These are phyloP conservation scores for Sanderia malayensis DNA, from an alignment of 30 jellyfish, hydroid and myxozoan species.

Conservation along the genomic window DNA sequence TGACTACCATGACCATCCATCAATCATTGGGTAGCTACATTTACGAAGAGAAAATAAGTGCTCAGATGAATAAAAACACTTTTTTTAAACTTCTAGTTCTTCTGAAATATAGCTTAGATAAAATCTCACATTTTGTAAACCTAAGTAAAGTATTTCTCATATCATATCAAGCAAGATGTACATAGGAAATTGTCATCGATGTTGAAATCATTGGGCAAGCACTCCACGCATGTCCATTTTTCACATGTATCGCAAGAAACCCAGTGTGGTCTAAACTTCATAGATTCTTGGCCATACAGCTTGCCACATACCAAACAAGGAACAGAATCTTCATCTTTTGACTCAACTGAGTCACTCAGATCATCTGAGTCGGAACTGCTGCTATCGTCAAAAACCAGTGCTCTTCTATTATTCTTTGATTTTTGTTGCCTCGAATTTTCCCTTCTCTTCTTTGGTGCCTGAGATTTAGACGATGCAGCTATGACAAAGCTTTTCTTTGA, in stretches of 20 bases:
- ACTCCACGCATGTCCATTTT: constrained; percentile 30
- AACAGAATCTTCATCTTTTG: constrained; percentile 32
- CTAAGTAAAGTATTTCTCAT: too few relatives aligned
- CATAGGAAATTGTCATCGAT: constrained; percentile 25
- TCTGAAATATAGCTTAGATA: too few relatives aligned
- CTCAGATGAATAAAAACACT: too few relatives aligned
- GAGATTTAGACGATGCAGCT: constrained; percentile 12
- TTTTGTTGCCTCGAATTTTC: constrained; percentile 22
- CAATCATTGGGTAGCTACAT: too few relatives aligned
- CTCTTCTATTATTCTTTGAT: not conserved
- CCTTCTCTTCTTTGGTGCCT: too few relatives aligned
- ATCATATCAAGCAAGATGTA: too few relatives aligned
- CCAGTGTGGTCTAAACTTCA: constrained; percentile 19
- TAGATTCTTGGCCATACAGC: constrained; percentile 11
- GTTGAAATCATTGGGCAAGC: constrained; percentile 26
- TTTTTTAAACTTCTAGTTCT: too few relatives aligned
- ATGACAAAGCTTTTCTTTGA: not conserved
- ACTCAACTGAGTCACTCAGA: constrained; percentile 2
- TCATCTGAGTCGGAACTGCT: constrained; percentile 1
- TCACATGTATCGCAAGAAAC: constrained; percentile 22
- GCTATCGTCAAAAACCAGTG: too few relatives aligned
- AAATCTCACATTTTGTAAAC: too few relatives aligned
- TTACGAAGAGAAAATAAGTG: too few relatives aligned
- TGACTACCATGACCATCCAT: too few relatives aligned
- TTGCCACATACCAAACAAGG: constrained; percentile 25